Evolutionary conservation across 2,797 vertebrate species (phyloP).

Genomic region (Semaprochilodus insignis): DNA sequence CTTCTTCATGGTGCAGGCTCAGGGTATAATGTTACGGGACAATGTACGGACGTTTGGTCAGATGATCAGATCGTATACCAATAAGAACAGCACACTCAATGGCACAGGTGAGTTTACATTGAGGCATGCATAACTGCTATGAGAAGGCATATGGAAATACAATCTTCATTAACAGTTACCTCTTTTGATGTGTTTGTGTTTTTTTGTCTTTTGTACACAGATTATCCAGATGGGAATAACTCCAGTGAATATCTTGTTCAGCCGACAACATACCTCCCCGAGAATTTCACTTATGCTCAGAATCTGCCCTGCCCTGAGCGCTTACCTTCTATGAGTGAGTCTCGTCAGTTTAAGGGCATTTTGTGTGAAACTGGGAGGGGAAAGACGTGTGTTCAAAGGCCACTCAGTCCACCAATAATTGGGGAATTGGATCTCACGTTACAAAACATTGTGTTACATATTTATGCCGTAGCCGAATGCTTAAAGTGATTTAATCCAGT

Average conservation of each 20-base stretch:
- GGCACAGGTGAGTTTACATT: conserved; percentile 84
- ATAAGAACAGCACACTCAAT: conserved; percentile 93
- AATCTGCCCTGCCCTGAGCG: conserved; percentile 93
- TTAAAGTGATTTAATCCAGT: not conserved
- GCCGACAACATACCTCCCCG: conserved; percentile 92
- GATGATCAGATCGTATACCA: conserved; percentile 95
- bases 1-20: conserved; percentile 98
- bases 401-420: too few species aligned
- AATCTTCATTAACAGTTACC: not conserved
- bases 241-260: conserved; percentile 92
- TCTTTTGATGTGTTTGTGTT: not conserved
- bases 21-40: conserved; percentile 95
- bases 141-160: not conserved
- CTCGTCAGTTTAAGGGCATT: not conserved
- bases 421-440: not conserved
- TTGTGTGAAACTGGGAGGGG: not conserved
- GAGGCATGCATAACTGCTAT: not conserved
- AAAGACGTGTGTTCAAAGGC: not conserved
- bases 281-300: conserved; percentile 94
- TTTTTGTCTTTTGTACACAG: conserved; percentile 67
- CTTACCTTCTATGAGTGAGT: conserved; percentile 98
- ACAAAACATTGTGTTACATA: not conserved
- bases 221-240: conserved; percentile 95
- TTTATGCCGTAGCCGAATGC: not conserved
- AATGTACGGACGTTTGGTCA: conserved; percentile 96